Base-by-base conservation (phyloP, 2,797 vertebrate genomes). In the Manis crassicaudata region DNA sequence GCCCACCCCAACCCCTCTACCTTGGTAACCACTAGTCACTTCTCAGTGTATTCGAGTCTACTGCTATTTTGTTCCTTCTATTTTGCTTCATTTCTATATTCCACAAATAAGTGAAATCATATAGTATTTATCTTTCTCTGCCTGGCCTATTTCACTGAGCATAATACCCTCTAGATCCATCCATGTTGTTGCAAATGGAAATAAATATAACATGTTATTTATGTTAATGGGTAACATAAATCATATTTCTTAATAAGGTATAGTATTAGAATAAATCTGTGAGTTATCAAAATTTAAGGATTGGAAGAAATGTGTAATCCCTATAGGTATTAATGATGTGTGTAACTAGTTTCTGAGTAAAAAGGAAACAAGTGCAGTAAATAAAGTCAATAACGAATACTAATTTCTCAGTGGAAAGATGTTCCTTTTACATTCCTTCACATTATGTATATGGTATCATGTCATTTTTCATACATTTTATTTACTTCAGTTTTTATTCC, bases 201-300 rank as follows among this genome's bases (percentile, higher is more conserved):
- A n/a, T n/a, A n/a, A n/a, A n/a, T n/a, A n/a, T n/a, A n/a, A n/a
- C n/a, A n/a, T n/a, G n/a, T n/a, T n/a, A n/a, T n/a, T n/a, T n/a
- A n/a, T n/a, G 7, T 46, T 91, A 79, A 52, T 91, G 25, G 73
- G 56, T 88, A 79, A 76, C 50, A 40, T 73, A 89, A 85, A 46
- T 84, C 75, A 37, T 63, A 52, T 88, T 95, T 86, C 20, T 88
- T 91, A 93, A 80, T 92, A 88, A 88, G 21, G 50, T 94, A 1
- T 84, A 32, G 20, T 43, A 21, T 52, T 46, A 81, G 25, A 84
- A 17, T 85, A 79, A 81, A 60, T 90, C 35, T 65, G 7, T 76
- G n/a, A 63, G 8, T 70, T 92, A 27, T 40, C 14, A 77, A 81
- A 92, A 81, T 6, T 67, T 92, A 43, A 82, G 1, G 9, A 72